A percentile compares a stretch with the other conserved stretches of the same genome.
Evolutionary conservation across 1,140 invertebrate genomes (phyloP).

Genomic region (Oryctes rhinoceros): DNA sequence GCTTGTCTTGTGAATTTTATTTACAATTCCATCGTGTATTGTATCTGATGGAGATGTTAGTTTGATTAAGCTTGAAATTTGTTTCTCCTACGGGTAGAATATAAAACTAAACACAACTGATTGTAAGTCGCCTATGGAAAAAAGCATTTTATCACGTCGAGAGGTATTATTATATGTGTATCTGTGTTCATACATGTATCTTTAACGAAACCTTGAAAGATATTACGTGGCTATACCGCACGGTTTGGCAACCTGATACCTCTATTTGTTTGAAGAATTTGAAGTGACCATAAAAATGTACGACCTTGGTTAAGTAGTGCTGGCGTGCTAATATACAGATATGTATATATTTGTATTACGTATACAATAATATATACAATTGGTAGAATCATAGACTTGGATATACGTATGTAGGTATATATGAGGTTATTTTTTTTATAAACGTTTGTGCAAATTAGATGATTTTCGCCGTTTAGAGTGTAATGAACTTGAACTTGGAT

Average conservation of each 20-base stretch:
- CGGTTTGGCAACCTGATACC: constrained; percentile 8
- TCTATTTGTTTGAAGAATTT: constrained; percentile 10
- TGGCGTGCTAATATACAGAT: not conserved
- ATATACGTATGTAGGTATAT: too few species aligned
- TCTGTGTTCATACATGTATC: not conserved
- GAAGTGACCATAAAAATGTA: constrained; percentile 1
- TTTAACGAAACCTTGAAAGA: not conserved
- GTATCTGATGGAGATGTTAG: too few species aligned
- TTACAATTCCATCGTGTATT: too few species aligned
- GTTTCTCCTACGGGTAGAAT: not conserved
- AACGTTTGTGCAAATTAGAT: not conserved
- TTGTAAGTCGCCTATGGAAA: not conserved
- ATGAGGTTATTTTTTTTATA: too few species aligned
- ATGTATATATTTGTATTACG: too few species aligned
- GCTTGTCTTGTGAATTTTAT: too few species aligned
- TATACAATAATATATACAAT: not conserved
- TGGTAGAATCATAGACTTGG: too few species aligned
- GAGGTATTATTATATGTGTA: not conserved
- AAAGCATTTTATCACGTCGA: not conserved
- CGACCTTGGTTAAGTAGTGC: not conserved
- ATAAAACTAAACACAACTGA: not conserved
- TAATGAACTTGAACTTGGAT: constrained; percentile 1
- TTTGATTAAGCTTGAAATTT: not conserved
- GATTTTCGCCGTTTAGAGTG: not conserved
- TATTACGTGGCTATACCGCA: constrained; percentile 4